Base-by-base conservation (phyloP, 2,797 vertebrate species). In the Valencia hispanica region DNA sequence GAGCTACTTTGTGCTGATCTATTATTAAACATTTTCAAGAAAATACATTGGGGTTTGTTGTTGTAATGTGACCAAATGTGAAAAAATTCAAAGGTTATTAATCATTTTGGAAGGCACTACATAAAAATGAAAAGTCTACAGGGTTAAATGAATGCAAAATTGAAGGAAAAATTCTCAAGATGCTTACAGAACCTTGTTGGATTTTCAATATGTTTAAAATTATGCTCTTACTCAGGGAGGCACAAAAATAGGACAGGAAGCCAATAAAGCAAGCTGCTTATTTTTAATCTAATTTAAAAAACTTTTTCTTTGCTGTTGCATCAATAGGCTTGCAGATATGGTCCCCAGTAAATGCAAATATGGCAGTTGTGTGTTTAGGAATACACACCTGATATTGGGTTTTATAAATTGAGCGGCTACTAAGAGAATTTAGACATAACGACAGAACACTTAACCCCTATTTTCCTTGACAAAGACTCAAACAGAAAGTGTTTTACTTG, bases 121-220 rank as follows among this genome's bases (percentile, higher is more conserved):
- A 63, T 34, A 43, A 9, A 45, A 20, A 45, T 39, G 10, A 22
- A n/a, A 27, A 10, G 12, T 50, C 34, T 73, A 25, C 9, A 5
- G 43, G 27, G 15, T 63, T 20, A 48, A 48, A 55, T 53, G 12
- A 30, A 78, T 70, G 57, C 36, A 59, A 76, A 80, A 77, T 30
- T 50, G 41, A 43, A 15, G 45, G 68, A 30, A 63, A 70, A 50
- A 50, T 76, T 74, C 53, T 72, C 34, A 66, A n/a, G n/a, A 78
- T 57, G 30, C 57, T 45, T 63, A 32, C 43, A 63, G 43, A 25
- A 59, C 30, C 22, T 68, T 77, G 73, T 48, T 75, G 32, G 20
- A 51, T 81, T 74, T 84, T 81, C 36, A 65, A 78, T 47, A 65
- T 68, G 61, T 47, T 41, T 18, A 69, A 79, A 25, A 14, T n/a